Conservation (phyloP, 2,888 invertebrate species). For the Harpalus rufipes region DNA sequence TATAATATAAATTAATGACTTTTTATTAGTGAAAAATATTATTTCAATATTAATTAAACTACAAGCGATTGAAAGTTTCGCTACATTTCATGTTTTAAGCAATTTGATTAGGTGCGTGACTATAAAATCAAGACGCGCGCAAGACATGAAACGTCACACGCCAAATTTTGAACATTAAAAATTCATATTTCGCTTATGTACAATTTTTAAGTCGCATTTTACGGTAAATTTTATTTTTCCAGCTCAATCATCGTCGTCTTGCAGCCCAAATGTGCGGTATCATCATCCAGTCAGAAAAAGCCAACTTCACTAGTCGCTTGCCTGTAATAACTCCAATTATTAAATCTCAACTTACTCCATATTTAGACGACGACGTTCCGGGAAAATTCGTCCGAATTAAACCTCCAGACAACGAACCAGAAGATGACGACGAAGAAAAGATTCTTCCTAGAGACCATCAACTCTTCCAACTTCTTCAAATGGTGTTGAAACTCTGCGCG, state of each 20-base stretch:
- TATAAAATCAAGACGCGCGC: no score
- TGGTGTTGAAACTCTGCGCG: conserved; percentile 84
- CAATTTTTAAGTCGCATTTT: no score
- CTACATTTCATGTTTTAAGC: no score
- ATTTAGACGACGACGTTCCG: conserved; percentile 73
- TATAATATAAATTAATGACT: no score
- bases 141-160: no score
- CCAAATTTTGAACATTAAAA: no score
- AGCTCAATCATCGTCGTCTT: conserved; percentile 85
- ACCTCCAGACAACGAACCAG: conserved; percentile 72
- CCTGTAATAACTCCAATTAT: conserved; percentile 81
- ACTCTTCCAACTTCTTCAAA: conserved; percentile 86
- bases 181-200: no score
- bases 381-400: conserved; percentile 82
- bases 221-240: conserved; percentile 54
- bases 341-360: conserved; percentile 73
- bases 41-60: no score
- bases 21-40: no score
- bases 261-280: conserved; percentile 89
- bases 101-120: no score
- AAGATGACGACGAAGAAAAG: conserved; percentile 77
- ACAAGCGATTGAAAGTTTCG: no score
- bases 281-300: conserved; percentile 88
- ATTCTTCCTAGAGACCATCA: conserved; percentile 86
- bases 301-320: conserved; percentile 84